Conservation (phyloP, 2,797 vertebrate species). For the Micromesistius poutassou region DNA sequence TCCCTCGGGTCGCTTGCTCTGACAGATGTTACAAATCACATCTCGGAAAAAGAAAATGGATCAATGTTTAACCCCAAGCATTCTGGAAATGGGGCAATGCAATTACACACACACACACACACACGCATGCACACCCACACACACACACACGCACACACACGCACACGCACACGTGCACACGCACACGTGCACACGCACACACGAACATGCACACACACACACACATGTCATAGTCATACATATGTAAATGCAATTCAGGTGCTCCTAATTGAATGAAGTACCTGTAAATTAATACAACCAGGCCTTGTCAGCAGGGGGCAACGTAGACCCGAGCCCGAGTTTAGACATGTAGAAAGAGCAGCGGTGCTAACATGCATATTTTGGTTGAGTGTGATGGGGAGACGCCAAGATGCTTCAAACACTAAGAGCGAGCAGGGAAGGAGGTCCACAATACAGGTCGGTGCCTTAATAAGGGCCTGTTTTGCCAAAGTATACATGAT, state of each 20-base stretch:
- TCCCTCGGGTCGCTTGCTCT: neutral
- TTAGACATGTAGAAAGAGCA: neutral
- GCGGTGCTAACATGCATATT: neutral
- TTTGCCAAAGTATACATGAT: neutral
- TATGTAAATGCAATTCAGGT: neutral
- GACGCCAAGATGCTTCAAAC: neutral
- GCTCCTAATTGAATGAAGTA: neutral
- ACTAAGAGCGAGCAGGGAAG: neutral
- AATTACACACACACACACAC: neutral
- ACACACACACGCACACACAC: neutral
- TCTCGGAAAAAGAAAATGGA: neutral
- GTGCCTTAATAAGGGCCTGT: neutral
- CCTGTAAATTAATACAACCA: neutral
- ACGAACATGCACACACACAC: neutral
- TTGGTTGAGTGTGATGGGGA: neutral
- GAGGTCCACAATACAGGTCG: neutral
- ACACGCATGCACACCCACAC: neutral
- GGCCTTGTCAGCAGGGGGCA: neutral
- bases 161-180: neutral
- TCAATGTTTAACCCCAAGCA: neutral
- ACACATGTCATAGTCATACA: neutral
- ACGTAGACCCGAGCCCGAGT: neutral
- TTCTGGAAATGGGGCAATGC: neutral
- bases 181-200: no score
- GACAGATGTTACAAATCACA: neutral